A percentile compares a stretch with the other conserved stretches of the same genome.
phyloP scores from a whole-genome alignment of 2,113 vertebrate species.

The Illadopsis cleaveri region DNA sequence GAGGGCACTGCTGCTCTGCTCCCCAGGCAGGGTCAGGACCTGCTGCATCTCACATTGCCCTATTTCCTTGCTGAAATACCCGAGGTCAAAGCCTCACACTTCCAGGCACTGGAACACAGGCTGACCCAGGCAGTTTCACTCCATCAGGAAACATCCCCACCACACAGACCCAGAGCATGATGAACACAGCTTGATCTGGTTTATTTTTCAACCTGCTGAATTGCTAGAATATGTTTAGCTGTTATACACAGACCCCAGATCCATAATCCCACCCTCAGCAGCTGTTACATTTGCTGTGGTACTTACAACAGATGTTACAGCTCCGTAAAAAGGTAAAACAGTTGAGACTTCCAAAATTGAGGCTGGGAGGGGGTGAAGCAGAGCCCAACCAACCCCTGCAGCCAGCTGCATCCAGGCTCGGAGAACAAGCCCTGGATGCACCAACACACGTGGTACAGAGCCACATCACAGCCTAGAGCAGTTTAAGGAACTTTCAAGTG shows the following conservation, averaged over 20 bases:
- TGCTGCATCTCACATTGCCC: background rate
- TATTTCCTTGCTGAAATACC: background rate
- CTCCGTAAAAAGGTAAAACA: background rate
- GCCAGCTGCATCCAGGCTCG: background rate
- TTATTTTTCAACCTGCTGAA: conserved; percentile 14
- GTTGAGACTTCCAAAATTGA: background rate
- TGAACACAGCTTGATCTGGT: background rate
- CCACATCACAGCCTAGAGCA: background rate
- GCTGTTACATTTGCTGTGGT: background rate
- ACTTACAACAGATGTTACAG: background rate
- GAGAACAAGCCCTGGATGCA: background rate
- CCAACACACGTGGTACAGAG: rapidly evolving
- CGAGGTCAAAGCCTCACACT: background rate
- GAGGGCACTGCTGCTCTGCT: background rate
- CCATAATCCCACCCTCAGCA: conserved; percentile 8
- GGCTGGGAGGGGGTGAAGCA: background rate
- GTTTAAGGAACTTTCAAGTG: background rate
- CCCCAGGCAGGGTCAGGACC: background rate
- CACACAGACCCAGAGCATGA: rapidly evolving
- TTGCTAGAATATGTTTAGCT: background rate
- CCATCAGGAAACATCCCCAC: background rate
- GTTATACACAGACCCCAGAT: background rate
- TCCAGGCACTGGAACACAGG: background rate
- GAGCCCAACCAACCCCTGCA: background rate
- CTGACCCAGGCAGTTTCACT: background rate